Percentiles rank a stretch among this genome's conserved stretches.
Conservation (phyloP, 2,113 vertebrate species). For the Genyomyrus donnyi region DNA sequence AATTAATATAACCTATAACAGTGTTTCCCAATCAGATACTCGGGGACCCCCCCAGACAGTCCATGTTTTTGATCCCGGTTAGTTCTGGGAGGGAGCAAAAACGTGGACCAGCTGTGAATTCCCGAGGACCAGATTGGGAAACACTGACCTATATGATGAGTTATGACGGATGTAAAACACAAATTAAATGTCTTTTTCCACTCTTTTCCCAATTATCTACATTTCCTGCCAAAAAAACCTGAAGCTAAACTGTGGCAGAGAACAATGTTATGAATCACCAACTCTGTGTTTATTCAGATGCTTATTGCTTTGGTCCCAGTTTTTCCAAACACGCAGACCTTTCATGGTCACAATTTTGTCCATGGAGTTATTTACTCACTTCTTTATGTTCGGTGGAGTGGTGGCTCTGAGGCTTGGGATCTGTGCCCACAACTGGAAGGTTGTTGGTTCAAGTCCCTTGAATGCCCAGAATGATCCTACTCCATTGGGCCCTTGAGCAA, state of each 20-base stretch:
- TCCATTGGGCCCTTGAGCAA: too few relatives aligned
- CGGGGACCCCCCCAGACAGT: background rate
- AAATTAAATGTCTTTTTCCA: background rate
- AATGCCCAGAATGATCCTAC: too few relatives aligned
- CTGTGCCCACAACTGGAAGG: too few relatives aligned
- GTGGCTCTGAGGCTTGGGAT: too few relatives aligned
- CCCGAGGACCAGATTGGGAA: background rate
- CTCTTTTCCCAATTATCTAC: background rate
- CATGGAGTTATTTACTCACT: background rate
- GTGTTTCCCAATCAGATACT: background rate
- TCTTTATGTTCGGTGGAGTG: background rate
- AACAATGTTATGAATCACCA: background rate
- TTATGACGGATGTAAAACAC: background rate
- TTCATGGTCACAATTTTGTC: background rate
- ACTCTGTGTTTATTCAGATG: background rate
- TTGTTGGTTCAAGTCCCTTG: too few relatives aligned
- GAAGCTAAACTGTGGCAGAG: background rate
- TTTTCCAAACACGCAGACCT: background rate
- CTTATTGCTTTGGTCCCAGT: background rate
- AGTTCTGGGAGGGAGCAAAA: background rate
- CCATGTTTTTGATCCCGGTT: background rate
- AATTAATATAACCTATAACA: background rate
- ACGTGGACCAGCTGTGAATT: background rate
- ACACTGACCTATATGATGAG: background rate
- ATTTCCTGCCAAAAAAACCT: background rate